A percentile compares a stretch with the other conserved stretches of the same genome.
These are phyloP conservation scores for Caretta caretta DNA, from an alignment of 2,113 vertebrate species.

Conservation along the genomic window DNA sequence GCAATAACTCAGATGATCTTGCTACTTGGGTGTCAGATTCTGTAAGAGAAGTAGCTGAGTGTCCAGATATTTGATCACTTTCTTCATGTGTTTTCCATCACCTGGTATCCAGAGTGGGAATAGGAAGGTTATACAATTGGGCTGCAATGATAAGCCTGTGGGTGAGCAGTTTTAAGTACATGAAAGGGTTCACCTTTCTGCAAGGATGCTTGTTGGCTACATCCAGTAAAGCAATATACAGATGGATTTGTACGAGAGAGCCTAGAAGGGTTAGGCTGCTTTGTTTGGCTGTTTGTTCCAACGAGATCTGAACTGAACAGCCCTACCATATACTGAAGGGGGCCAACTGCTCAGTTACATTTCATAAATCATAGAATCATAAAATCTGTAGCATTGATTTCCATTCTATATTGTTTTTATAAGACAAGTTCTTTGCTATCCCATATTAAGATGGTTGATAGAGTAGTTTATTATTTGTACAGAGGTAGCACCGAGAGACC, in stretches of 20 bases:
- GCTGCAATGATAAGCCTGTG: no score
- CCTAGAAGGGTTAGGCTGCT: background rate
- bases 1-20: background rate
- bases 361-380: no score
- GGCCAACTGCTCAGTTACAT: background rate
- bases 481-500: no score
- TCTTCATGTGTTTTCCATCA: background rate
- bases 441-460: no score
- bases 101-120: no score
- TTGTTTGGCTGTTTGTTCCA: background rate
- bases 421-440: background rate
- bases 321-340: background rate
- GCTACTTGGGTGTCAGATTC: background rate
- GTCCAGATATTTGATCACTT: background rate
- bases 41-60: background rate
- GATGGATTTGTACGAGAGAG: background rate
- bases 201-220: no score
- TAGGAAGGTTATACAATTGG: no score
- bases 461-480: no score
- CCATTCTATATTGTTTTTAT: background rate
- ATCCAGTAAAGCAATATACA: no score
- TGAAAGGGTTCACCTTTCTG: no score
- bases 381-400: background rate
- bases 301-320: background rate
- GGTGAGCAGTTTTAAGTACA: background rate